Base-by-base conservation (phyloP, 2,113 vertebrate genomes). In the Apeltes quadracus region DNA sequence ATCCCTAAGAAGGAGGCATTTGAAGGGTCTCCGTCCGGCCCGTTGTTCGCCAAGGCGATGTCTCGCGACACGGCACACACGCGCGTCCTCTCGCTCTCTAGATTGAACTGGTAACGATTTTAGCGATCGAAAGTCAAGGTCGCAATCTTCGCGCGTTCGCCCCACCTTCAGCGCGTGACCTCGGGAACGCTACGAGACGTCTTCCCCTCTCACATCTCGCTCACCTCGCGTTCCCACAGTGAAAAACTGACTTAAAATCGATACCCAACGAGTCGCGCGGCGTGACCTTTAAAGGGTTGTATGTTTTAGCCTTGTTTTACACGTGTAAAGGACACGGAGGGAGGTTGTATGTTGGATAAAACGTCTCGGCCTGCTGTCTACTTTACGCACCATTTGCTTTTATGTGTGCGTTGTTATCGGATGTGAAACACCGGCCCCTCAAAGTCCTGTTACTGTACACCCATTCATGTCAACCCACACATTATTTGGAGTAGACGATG, bases 401-500 rank as follows among this genome's bases (percentile, higher is more conserved):
- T 16, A 46, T 25, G 38, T n/a, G 20, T 53, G 23, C 32, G 29
- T 7, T 58, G 48, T 56, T 57, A 39, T 25, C 51, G 56, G 34
- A 51, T 56, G 44, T 57, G 32, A 55, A 56, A 50, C 61, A 55
- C 54, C n/a, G 18, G 44, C 53, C 14, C 25, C 18, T 59, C 20
- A 57, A 54, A 29, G 15, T 46, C 36, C 20, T 34, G 51, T 69
- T 48, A 59, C 32, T 36, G 32, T 62, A 39, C 23, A 54, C 16
- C 32, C 7, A 34, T 34, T 34, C 0, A 6, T 4, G 4, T 34
- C 32, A 34, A 34, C 32, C 32, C 32, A 34, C 32, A 34, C 61
- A 44, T 65, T 22, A 36, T 62, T 25, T 20, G 29, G 25, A 36
- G 32, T 7, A 9, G 34, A 43, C 20, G 22, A 23, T 22, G 23